Base-by-base conservation (phyloP, 2,113 vertebrate genomes). In the Xenus cinereus region DNA sequence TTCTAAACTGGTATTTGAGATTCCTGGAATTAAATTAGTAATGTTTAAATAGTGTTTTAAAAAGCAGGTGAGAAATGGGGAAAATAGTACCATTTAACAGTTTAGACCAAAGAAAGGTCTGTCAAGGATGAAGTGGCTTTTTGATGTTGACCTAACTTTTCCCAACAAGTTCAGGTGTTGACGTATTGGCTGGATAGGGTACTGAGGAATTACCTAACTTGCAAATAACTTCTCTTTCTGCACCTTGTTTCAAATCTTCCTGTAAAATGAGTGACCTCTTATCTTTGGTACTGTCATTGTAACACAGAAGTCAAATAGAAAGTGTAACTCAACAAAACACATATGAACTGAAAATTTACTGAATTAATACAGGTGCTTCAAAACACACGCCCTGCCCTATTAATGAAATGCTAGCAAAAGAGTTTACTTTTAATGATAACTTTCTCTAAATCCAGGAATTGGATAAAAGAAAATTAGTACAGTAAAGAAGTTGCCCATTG, bases 321-420 rank as follows among this genome's bases (percentile, higher is more conserved):
- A 63, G 24, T 62, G 23, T 18, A 63, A 69, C 39, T 67, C 26
- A 39, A 3, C 12, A 35, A 69, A 76, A 39, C 2, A 23, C 20
- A 14, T 5, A 2, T 20, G 27, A 72, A 84, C 32, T 78, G 16
- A 48, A 79, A 68, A 57, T 13, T 3, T 67, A 15, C 35, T 43
- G 22, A 68, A 35, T 82, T 62, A 57, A 27, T 64, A 48, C 35
- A 68, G 30, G 5, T 84, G 16, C n/a, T 81, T 80, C 27, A 56
- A 66, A 62, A 30, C 0, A 1, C 24, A 14, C 5, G 0, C 5
- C 6, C 14, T 8, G 22, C 18, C 8, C 2, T 5, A 12, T 56
- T 75, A 94, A 80, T 79, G 26, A 88, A 90, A 56, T 43, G 14
- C 5, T 68, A 16, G 8, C 22, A 27, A 41, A n/a, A 48, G 10